Evolutionary conservation across 2,888 invertebrate genomes (phyloP), one percentile per base, ranked within the genome.

Genomic region (Apodemia zela): DNA sequence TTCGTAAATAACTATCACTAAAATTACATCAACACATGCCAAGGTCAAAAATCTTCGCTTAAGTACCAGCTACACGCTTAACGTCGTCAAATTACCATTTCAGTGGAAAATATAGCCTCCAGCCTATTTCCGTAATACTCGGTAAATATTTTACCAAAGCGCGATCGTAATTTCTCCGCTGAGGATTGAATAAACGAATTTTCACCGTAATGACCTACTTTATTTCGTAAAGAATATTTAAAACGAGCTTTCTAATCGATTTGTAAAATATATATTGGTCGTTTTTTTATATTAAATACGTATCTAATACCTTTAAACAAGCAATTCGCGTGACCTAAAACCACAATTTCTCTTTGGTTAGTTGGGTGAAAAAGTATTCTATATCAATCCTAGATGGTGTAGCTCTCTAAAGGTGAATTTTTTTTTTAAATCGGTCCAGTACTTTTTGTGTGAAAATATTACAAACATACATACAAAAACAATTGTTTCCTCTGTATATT

Each of bases 171-270:
- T 68, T 69, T 69, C 67, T 69, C 69, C 62, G 67, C 68, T 69
- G 66, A 66, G 68, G 69, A 72, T 70, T 68, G 72, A 72, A 75
- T 74, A 69, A 68, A 64, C 2, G 67, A 67, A 67, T 67, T 63
- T 70, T 70, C 61, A 66, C 67, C 70, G 69, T 72, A 73, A 74
- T 73, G 72, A 69, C 62, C 67, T 71, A 67, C 63, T 69, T 69
- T 73, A 69, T 66, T 69, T 62, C 61, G 51, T 18, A 51, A 51
- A 21, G 18, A 51, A 51, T 51, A 51, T 11, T 51, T 11, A 15
- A 51, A 38, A 38, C 38, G 38, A 3, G 11, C 3, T 11, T 38
- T 38, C 38, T 38, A 38, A 38, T 38, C 11, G 11, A 38, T 38
- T 38, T 3, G 38, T 11, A 2, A 38, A 38, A 38, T 38, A 38